Evolutionary conservation across 2,113 vertebrate species (phyloP), one percentile per base, ranked within the genome.

Genomic region (Sinosuthora webbiana): DNA sequence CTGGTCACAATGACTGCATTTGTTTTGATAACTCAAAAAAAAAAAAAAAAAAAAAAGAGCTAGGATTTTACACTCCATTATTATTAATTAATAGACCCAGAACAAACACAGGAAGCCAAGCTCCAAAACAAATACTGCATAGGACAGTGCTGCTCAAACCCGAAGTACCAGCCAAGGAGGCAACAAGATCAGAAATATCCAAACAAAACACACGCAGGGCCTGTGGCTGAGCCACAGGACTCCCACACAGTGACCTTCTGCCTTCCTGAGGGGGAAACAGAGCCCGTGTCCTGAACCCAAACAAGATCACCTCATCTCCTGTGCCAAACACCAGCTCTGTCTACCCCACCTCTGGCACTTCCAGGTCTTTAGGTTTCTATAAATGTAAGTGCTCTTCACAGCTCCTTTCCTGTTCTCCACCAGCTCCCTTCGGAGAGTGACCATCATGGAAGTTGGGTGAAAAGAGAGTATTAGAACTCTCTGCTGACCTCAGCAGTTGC

Each of bases 181-280:
- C 77, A 76, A 75, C 41, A 22, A 57, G 90, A 93, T 37, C 82
- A 92, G 90, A 90, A 94, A 92, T 90, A 95, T 6, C 82, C 75
- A 88, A 89, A 85, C 47, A 87, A 93, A 95, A 82, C 68, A 92
- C 49, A 73, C 0, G 0, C 28, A 35, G 31, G 41, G 64, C 24
- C 64, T 67, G 83, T 0, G 15, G 83, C 91, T 63, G 86, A 93
- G 77, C 92, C 94, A 59, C 76, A 93, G 56, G 56, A 68, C 65
- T 93, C 91, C 88, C 76, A 91, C 91, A 62, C 56, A 50, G 68
- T 27, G 17, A 83, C 60, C 56, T 90, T 86, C 18, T 52, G 39
- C 63, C 50, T 73, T 83, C 71, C 83, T 70, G 39, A 55, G 69
- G 45, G 47, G 33, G 39, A 84, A 87, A 75, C 2, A 70, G 63